These are phyloP conservation scores for Hyperoplus lanceolatus DNA, from an alignment of 2,797 vertebrate genomes.

Conservation along the genomic window DNA sequence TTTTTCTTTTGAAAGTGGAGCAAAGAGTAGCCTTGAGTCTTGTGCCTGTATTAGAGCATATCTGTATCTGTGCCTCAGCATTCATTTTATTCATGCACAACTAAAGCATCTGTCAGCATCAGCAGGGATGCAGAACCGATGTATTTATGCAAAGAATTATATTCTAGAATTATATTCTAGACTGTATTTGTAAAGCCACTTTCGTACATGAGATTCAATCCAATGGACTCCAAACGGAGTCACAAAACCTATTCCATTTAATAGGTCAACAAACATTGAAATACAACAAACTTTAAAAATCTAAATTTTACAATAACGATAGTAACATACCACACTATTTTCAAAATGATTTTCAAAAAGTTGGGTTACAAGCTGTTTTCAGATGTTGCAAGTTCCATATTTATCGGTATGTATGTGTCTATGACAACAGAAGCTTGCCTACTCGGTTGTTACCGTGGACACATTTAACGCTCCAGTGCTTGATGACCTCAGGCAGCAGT, in stretches of 20 bases:
- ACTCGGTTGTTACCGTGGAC: background rate
- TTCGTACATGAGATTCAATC: too few species aligned
- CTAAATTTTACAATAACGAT: background rate
- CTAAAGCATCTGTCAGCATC: background rate
- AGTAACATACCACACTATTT: background rate
- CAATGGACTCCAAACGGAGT: background rate
- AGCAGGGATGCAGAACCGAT: background rate
- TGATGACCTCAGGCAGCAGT: conserved; percentile 26
- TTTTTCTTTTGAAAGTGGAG: background rate
- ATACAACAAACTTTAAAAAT: background rate
- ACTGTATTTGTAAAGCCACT: background rate
- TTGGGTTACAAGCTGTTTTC: background rate
- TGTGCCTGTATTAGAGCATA: too few species aligned
- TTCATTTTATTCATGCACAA: too few species aligned
- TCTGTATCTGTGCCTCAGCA: too few species aligned
- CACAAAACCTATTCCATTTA: background rate
- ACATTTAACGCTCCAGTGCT: conserved; percentile 14
- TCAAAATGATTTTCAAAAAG: background rate
- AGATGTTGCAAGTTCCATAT: background rate
- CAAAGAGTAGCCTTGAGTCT: background rate
- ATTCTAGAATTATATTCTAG: background rate
- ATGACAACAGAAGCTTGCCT: conserved; percentile 4
- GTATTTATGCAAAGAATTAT: background rate
- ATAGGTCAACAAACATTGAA: background rate
- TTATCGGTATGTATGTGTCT: background rate